Conservation (phyloP, 2,113 vertebrate species). For the Centropus bengalensis region DNA sequence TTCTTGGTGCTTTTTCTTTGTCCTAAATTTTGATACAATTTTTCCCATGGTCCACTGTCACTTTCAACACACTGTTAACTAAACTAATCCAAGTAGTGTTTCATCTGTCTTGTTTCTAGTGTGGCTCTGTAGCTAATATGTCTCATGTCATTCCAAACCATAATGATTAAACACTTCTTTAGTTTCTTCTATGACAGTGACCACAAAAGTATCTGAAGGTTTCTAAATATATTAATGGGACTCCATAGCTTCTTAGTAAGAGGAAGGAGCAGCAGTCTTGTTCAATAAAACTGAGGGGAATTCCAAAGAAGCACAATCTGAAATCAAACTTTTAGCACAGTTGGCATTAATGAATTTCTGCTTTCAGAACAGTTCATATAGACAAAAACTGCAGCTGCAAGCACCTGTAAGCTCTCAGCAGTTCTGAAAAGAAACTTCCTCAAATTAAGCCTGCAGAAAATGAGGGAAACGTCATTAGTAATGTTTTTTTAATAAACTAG, state of each 20-base stretch:
- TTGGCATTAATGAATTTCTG: constrained; percentile 14
- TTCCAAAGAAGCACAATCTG: neutral
- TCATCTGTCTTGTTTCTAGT: neutral
- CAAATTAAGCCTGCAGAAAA: neutral
- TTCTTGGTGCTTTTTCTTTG: neutral
- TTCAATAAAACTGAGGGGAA: neutral
- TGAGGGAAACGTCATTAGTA: neutral
- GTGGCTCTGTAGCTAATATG: neutral
- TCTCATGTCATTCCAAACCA: neutral
- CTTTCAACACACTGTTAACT: neutral
- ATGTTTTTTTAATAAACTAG: neutral
- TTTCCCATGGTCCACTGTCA: neutral
- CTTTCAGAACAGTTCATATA: neutral
- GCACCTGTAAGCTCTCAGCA: constrained; percentile 24
- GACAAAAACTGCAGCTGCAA: constrained; percentile 13
- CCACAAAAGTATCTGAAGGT: neutral
- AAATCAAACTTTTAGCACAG: constrained; percentile 29
- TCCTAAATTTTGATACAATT: neutral
- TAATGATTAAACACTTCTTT: neutral
- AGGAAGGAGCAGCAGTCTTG: neutral
- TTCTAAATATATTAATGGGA: neutral
- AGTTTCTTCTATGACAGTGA: neutral
- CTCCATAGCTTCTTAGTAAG: neutral
- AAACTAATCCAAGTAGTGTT: neutral
- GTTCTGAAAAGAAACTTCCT: constrained; percentile 2